phyloP scores from a whole-genome alignment of 2,888 invertebrate species.

The Phengaris alcon region DNA sequence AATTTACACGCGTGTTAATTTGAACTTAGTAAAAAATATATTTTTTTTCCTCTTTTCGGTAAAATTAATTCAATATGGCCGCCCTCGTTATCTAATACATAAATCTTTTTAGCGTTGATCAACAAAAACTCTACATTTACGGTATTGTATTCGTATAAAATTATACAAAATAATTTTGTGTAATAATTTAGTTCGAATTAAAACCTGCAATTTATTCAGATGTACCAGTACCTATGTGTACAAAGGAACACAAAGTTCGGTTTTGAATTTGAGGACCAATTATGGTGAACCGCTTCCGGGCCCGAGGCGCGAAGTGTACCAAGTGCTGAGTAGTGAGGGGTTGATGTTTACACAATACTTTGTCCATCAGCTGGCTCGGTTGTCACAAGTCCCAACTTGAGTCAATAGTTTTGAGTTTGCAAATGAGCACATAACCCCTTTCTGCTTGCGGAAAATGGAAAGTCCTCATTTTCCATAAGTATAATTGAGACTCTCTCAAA shows the following conservation, averaged over 20 bases:
- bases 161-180: background rate
- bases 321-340: background rate
- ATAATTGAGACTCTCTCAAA: too few relatives aligned
- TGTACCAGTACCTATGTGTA: conserved; percentile 26
- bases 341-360: conserved; percentile 38
- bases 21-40: background rate
- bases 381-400: background rate
- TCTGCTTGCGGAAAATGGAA: background rate
- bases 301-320: conserved; percentile 55
- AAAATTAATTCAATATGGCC: conserved; percentile 10
- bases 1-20: conserved; percentile 10
- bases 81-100: conserved; percentile 4
- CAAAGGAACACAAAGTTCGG: conserved; percentile 23
- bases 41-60: background rate
- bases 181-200: background rate
- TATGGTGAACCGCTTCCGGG: conserved; percentile 62
- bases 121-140: background rate
- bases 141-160: background rate
- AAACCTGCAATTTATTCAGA: conserved; percentile 47
- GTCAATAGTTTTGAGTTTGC: background rate
- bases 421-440: background rate
- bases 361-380: conserved; percentile 13
- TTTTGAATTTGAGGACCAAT: conserved; percentile 46
- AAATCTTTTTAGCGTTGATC: background rate
- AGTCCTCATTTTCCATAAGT: background rate